Evolutionary conservation across 2,797 vertebrate genomes (phyloP).

Genomic region (Amniataba percoides): DNA sequence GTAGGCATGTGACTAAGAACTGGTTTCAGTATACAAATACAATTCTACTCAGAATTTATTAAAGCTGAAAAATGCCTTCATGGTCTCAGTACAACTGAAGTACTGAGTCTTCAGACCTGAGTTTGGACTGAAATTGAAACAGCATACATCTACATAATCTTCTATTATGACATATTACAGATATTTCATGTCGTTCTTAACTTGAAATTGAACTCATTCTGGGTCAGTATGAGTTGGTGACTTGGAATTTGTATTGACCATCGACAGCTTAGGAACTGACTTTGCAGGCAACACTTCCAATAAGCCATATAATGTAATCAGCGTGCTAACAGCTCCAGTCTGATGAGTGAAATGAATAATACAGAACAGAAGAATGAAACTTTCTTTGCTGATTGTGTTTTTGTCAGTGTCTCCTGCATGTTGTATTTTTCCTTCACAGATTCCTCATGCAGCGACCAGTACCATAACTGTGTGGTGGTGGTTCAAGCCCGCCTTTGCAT

Average conservation of each 20-base stretch:
- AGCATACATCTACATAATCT: background rate
- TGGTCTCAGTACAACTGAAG: background rate
- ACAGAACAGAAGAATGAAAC: background rate
- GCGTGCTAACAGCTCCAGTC: background rate
- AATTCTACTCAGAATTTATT: background rate
- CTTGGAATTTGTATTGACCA: background rate
- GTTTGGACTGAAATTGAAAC: background rate
- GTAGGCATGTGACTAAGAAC: background rate
- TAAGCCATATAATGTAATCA: background rate
- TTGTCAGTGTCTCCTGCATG: conserved; percentile 8
- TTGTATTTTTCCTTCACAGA: conserved; percentile 60
- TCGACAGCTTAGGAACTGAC: background rate
- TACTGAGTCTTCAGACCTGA: background rate
- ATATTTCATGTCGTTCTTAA: too few relatives aligned
- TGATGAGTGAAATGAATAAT: background rate
- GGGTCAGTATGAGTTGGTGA: background rate
- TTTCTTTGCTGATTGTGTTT: background rate
- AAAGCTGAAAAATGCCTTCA: background rate
- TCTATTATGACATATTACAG: background rate
- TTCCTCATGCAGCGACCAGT: conserved; percentile 81
- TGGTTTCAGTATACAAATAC: background rate
- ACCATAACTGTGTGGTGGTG: conserved; percentile 85
- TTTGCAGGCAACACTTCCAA: background rate
- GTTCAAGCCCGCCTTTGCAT: conserved; percentile 85
- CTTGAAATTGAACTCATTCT: too few relatives aligned